A percentile compares a stretch with the other conserved stretches of the same genome.
Conservation (phyloP, 2,888 invertebrate genomes). For the Sinelater perroti region DNA sequence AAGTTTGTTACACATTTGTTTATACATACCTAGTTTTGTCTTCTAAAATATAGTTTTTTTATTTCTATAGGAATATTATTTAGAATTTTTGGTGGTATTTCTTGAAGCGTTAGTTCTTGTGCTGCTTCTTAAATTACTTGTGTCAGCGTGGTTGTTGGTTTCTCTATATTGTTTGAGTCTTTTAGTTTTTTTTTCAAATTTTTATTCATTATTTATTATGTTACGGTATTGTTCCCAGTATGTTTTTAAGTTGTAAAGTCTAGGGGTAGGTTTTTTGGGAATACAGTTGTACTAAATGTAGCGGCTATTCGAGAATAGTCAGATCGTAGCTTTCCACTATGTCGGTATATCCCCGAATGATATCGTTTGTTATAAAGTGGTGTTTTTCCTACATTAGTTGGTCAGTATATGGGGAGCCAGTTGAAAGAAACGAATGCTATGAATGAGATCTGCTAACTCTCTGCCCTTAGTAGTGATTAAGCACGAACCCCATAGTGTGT, state of each 20-base stretch:
- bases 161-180: neutral
- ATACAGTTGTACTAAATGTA: neutral
- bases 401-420: too few species aligned
- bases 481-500: too few species aligned
- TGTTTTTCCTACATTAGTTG: too few species aligned
- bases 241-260: neutral
- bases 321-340: neutral
- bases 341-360: neutral
- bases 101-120: neutral
- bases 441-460: too few species aligned
- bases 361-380: too few species aligned
- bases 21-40: too few species aligned
- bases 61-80: neutral
- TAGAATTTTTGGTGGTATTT: neutral
- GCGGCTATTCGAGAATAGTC: neutral
- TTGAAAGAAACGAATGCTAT: too few species aligned
- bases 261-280: neutral
- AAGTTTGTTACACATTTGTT: too few species aligned
- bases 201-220: neutral
- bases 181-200: constrained; percentile 5
- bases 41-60: too few species aligned
- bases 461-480: too few species aligned
- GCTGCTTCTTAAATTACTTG: neutral
- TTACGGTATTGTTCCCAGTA: neutral
- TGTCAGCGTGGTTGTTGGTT: neutral